These are phyloP conservation scores for Amblyornis subalaris DNA, from an alignment of 2,113 vertebrate species.

Conservation along the genomic window DNA sequence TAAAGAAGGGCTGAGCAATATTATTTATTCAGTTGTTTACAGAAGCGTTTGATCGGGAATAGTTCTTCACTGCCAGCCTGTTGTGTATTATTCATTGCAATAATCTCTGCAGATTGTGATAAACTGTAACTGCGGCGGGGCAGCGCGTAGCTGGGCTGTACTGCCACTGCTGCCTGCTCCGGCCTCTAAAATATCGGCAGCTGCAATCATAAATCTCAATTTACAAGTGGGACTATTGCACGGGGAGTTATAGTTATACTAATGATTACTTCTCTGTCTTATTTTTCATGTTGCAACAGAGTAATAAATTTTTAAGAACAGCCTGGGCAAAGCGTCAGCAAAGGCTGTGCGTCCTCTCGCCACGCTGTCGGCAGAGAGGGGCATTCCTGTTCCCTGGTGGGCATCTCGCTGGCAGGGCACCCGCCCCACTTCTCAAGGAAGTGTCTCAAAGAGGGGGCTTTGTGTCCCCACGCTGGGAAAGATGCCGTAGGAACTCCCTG, in stretches of 20 bases:
- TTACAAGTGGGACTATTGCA: slow-evolving; percentile 77
- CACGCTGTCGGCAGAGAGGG: background rate
- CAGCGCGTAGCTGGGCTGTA: slow-evolving; percentile 53
- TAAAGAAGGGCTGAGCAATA: slow-evolving; percentile 65
- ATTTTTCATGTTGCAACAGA: slow-evolving; percentile 84
- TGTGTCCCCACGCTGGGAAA: background rate
- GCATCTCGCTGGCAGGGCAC: rapidly evolving
- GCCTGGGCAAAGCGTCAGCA: slow-evolving; percentile 62
- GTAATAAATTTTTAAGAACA: slow-evolving; percentile 87
- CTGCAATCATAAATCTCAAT: slow-evolving; percentile 84
- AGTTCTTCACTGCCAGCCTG: slow-evolving; percentile 75
- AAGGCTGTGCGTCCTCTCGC: background rate
- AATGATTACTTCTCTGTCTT: slow-evolving; percentile 81
- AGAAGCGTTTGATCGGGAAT: slow-evolving; percentile 69
- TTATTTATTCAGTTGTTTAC: slow-evolving; percentile 77
- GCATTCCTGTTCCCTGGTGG: background rate
- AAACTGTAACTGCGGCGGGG: slow-evolving; percentile 68
- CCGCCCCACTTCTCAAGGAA: background rate
- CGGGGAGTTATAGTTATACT: slow-evolving; percentile 76
- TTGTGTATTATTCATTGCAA: slow-evolving; percentile 74
- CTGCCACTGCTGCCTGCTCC: slow-evolving; percentile 59
- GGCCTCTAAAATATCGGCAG: slow-evolving; percentile 72
- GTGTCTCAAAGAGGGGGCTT: background rate
- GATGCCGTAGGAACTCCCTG: rapidly evolving
- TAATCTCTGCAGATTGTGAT: slow-evolving; percentile 74